Evolutionary conservation across 2,113 vertebrate species (phyloP).

Genomic region (Herpailurus yagouaroundi): DNA sequence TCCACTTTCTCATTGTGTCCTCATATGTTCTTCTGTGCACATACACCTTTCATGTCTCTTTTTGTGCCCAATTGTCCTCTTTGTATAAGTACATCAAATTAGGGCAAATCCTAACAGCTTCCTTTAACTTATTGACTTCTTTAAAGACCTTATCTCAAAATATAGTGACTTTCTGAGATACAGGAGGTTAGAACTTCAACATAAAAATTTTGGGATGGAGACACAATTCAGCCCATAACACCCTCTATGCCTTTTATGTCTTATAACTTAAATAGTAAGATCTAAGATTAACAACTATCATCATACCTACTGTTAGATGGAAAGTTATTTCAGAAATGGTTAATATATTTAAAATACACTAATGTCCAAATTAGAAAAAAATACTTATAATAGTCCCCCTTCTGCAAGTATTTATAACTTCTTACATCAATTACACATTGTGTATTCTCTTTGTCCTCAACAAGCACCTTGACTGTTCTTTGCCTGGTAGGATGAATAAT

Average conservation of each 20-base stretch:
- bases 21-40: neutral
- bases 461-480: neutral
- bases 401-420: neutral
- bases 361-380: neutral
- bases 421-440: neutral
- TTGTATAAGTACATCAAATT: neutral
- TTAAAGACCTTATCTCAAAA: neutral
- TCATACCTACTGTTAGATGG: neutral
- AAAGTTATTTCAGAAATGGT: neutral
- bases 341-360: neutral
- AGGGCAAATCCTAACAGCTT: neutral
- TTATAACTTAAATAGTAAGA: slow-evolving; percentile 17
- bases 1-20: neutral
- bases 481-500: neutral
- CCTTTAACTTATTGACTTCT: neutral
- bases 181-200: neutral
- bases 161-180: neutral
- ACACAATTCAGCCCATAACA: neutral
- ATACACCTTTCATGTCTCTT: neutral
- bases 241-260: neutral
- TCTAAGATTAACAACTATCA: neutral
- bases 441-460: slow-evolving; percentile 1
- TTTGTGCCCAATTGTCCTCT: neutral
- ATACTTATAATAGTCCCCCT: neutral
- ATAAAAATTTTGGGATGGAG: neutral